Percentiles rank a stretch among this genome's conserved stretches.
These are phyloP conservation scores for Colletes collaris DNA, from an alignment of 2,888 invertebrate species.

Conservation along the genomic window DNA sequence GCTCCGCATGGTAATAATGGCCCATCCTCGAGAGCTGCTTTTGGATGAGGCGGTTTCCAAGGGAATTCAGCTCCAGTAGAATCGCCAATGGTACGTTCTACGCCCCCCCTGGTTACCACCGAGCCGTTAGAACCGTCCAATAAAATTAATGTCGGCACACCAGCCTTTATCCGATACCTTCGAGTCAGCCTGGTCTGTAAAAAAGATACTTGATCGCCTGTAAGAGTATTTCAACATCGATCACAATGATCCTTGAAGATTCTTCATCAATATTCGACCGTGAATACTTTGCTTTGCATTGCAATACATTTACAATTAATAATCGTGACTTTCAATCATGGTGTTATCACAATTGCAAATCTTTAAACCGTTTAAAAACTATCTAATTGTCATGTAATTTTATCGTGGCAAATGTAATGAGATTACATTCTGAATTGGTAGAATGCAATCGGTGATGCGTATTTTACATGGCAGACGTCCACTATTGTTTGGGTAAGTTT, in stretches of 20 bases:
- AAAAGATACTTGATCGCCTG: slow-evolving; percentile 39
- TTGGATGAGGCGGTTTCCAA: slow-evolving; percentile 88
- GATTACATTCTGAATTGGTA: no score
- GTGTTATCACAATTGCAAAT: no score
- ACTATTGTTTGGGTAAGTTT: no score
- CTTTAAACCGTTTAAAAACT: no score
- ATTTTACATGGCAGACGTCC: no score
- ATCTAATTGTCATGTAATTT: no score
- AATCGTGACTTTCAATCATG: no score
- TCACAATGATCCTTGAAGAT: slow-evolving; percentile 16
- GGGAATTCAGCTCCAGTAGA: slow-evolving; percentile 88
- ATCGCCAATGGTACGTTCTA: slow-evolving; percentile 88
- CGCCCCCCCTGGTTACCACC: slow-evolving; percentile 86
- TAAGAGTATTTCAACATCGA: slow-evolving; percentile 33
- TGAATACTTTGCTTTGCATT: slow-evolving; percentile 4
- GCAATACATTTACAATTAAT: slow-evolving; percentile 8
- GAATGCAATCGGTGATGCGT: no score
- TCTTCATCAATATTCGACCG: slow-evolving; percentile 34
- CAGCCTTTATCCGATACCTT: slow-evolving; percentile 90
- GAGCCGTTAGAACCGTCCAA: slow-evolving; percentile 87
- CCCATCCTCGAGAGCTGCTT: slow-evolving; percentile 80
- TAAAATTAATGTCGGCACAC: slow-evolving; percentile 90
- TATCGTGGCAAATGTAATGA: no score
- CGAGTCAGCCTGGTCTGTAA: slow-evolving; percentile 90
- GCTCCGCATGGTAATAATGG: slow-evolving; percentile 79